These are phyloP conservation scores for Ctenodactylus gundi DNA, from an alignment of 2,113 vertebrate genomes.

Conservation along the genomic window DNA sequence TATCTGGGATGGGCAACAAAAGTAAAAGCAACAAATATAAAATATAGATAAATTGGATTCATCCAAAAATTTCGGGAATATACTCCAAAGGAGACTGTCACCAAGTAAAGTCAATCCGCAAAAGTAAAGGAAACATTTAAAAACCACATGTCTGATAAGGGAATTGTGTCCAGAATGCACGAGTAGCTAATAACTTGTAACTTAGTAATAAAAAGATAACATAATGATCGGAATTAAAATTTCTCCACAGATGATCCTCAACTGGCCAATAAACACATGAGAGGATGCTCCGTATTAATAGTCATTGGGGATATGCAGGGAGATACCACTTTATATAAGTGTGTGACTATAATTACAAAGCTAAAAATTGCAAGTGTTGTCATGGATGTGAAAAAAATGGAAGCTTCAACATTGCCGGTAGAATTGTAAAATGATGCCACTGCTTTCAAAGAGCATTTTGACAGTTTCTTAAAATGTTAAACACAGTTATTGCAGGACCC, in stretches of 20 bases:
- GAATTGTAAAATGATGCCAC: neutral
- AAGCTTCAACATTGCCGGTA: neutral
- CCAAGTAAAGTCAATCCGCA: neutral
- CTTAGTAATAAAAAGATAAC: neutral
- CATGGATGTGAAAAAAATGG: neutral
- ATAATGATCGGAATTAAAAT: neutral
- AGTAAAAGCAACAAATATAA: neutral
- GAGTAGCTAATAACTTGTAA: neutral
- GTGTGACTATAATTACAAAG: neutral
- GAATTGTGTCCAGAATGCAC: neutral
- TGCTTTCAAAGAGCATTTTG: neutral
- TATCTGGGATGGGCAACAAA: neutral
- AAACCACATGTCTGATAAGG: neutral
- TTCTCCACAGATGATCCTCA: neutral
- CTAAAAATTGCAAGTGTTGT: neutral
- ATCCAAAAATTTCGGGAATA: neutral
- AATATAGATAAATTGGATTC: neutral
- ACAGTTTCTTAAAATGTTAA: neutral
- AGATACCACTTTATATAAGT: neutral
- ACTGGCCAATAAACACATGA: neutral
- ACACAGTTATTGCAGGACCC: neutral
- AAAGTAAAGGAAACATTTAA: neutral
- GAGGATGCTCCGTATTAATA: neutral
- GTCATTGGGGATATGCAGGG: neutral
- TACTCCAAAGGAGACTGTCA: neutral